Evolutionary conservation across 2,888 invertebrate species (phyloP).

Genomic region (Micropterix aruncella): DNA sequence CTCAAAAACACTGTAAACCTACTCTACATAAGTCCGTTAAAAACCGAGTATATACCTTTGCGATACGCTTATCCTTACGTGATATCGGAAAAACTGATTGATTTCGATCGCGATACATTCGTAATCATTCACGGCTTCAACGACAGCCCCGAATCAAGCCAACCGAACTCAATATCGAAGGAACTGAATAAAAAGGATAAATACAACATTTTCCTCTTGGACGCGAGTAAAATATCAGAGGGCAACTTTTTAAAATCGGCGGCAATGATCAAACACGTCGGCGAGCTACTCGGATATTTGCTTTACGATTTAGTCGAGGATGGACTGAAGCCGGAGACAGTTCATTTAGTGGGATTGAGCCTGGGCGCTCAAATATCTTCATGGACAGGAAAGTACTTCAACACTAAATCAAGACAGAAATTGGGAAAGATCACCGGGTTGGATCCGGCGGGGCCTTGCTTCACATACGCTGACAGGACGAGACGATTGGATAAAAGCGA

Average conservation of each 20-base stretch:
- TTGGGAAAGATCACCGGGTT: slow-evolving; percentile 33
- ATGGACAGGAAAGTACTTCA: slow-evolving; percentile 33
- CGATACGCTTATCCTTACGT: background rate
- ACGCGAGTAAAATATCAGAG: slow-evolving; percentile 30
- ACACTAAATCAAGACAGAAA: slow-evolving; percentile 10
- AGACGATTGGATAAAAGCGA: slow-evolving; percentile 31
- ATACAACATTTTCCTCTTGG: slow-evolving; percentile 32
- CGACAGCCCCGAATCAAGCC: slow-evolving; percentile 29
- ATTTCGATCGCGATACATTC: background rate
- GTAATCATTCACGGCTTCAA: slow-evolving; percentile 33
- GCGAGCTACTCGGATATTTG: slow-evolving; percentile 36
- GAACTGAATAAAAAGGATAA: slow-evolving; percentile 31
- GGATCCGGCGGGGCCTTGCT: slow-evolving; percentile 37
- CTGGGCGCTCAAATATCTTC: slow-evolving; percentile 44
- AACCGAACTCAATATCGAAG: slow-evolving; percentile 27
- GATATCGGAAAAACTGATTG: background rate
- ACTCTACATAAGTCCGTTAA: background rate
- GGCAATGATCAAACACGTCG: slow-evolving; percentile 31
- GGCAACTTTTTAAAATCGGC: slow-evolving; percentile 31
- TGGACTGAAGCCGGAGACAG: slow-evolving; percentile 29
- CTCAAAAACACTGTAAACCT: background rate
- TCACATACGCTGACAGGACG: slow-evolving; percentile 27
- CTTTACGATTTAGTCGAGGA: slow-evolving; percentile 31
- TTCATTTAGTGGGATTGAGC: slow-evolving; percentile 43
- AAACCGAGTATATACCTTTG: background rate